Evolutionary conservation across 2,888 invertebrate species (phyloP), one percentile per base, ranked within the genome.

Genomic region (Netelia virgata): DNA sequence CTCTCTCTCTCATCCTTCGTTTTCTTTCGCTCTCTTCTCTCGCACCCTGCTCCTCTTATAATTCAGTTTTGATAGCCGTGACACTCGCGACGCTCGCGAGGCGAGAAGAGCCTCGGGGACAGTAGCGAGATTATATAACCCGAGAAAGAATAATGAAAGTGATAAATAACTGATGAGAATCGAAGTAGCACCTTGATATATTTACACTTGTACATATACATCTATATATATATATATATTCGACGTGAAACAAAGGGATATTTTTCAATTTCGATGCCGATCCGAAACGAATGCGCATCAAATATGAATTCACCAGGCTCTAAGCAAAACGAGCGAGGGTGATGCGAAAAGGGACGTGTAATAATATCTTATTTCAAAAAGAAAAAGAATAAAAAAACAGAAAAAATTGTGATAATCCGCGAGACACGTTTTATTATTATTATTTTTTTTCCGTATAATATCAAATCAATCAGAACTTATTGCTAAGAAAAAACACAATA

Each of bases 131-230:
- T 81, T 86, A 88, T 86, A 85, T 86, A 70, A 66, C 78, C 63
- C 59, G 69, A 79, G 82, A 86, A 36, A 85, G 86, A 90, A 85
- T 90, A 90, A 90, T 91, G 90, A 91, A 90, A 90, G 82, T 90
- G 85, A 92, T 93, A 93, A 93, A 93, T 93, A 93, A 93, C 92
- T 90, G 92, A 93, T 91, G 93, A 89, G 90, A 89, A 90, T 90
- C 85, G 86, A 89, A 89, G 86, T 86, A 86, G 63, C 74, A 74
- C 16, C 16, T 66, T 23, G 72, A 16, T 50, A 11, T 18, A 14
- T 59, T 28, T 75, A 14, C 20, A 20, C 18, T 8, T 57, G 10
- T 18, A 57, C 18, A 47, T 57, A 18, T 55, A 55, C 16, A 6
- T 55, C 16, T 55, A 14, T n/a, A 47, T 57, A 18, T 50, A 11